phyloP scores from a whole-genome alignment of 2,797 vertebrate genomes.

The Falco concolor region DNA sequence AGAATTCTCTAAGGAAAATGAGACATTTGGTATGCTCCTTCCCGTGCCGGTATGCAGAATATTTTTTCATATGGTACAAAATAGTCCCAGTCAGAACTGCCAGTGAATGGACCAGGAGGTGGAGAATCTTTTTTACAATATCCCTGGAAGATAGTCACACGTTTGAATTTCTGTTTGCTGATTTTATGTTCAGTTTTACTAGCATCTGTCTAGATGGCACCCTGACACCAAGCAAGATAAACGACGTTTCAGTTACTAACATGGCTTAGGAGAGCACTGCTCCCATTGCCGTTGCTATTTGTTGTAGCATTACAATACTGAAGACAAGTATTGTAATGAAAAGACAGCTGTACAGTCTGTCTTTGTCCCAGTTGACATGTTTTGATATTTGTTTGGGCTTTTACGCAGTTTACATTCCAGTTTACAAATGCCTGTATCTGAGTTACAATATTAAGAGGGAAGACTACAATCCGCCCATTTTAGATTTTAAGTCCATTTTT shows the following conservation, averaged over 20 bases:
- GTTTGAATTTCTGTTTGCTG: not conserved
- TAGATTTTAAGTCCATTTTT: not conserved
- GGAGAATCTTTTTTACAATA: not conserved
- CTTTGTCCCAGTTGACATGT: not conserved
- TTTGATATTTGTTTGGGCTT: not conserved
- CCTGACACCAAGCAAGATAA: not conserved
- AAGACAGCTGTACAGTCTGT: not conserved
- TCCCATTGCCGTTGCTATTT: not conserved
- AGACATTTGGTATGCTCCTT: not conserved
- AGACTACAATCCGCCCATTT: not conserved
- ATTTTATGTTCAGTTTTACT: not conserved
- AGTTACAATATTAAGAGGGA: not conserved
- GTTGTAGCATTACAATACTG: not conserved
- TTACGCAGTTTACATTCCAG: not conserved
- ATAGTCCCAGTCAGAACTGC: not conserved
- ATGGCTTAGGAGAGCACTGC: not conserved
- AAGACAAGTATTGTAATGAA: not conserved
- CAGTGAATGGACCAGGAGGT: not conserved
- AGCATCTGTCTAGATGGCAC: not conserved
- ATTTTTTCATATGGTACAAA: not conserved
- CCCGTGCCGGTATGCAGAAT: fast-evolving
- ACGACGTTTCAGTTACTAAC: not conserved
- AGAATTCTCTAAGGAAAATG: not conserved
- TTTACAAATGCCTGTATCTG: not conserved
- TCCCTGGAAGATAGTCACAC: not conserved